These are phyloP conservation scores for Helobdella robusta DNA, from an alignment of 2,888 invertebrate species.

Conservation along the genomic window DNA sequence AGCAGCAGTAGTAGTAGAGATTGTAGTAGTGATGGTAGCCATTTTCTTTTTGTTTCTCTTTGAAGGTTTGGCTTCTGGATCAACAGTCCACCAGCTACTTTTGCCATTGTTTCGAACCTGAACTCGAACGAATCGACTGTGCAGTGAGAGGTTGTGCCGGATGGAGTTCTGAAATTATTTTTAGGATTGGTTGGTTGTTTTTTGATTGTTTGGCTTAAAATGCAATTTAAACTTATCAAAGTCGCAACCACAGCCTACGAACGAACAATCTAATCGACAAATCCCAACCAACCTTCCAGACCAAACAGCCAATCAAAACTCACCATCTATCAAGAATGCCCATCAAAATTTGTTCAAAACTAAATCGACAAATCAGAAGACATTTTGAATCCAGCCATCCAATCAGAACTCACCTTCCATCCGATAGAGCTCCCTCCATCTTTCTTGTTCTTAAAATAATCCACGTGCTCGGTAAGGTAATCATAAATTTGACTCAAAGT, in stretches of 20 bases:
- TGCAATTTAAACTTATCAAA: no score
- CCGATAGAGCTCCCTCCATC: conserved; percentile 24
- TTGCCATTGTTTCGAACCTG: conserved; percentile 21
- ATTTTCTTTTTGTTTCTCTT: not conserved
- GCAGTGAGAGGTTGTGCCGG: conserved; percentile 26
- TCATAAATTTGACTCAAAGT: conserved; percentile 26
- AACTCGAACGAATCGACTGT: conserved; percentile 26
- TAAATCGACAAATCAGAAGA: not conserved
- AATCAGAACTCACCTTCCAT: conserved; percentile 23
- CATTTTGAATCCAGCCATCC: not conserved
- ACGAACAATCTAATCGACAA: no score
- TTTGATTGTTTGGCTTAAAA: no score
- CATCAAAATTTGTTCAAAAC: not conserved
- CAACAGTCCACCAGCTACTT: conserved; percentile 24
- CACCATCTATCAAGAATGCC: no score
- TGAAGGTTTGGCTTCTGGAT: conserved; percentile 3
- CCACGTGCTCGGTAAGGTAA: conserved; percentile 21
- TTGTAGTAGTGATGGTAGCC: not conserved
- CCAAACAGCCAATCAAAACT: no score
- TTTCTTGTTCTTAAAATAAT: conserved; percentile 21
- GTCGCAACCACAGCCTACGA: no score
- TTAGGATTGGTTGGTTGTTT: not conserved
- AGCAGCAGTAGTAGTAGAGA: not conserved
- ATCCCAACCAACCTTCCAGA: no score
- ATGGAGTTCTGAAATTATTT: conserved; percentile 25